Evolutionary conservation across 2,113 vertebrate species (phyloP), one percentile per base, ranked within the genome.

Genomic region (Tupaia tana): DNA sequence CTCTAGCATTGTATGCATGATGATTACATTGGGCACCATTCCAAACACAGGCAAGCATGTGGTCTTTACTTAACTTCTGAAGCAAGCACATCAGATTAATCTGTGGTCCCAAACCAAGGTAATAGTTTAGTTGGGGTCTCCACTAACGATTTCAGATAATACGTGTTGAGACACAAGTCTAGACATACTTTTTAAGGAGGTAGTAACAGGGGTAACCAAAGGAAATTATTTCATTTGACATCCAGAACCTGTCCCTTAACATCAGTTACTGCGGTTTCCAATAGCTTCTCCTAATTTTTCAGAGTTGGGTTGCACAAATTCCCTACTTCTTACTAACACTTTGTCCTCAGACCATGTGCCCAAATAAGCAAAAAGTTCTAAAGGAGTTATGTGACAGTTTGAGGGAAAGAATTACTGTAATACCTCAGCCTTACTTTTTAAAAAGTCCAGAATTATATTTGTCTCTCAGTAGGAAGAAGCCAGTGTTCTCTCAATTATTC

Each of bases 151-250:
- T 94, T 83, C 64, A 54, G 79, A 84, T 75, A 20, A 81, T 1
- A 3, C 75, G 81, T 67, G 43, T 66, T 34, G 69, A 8, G 27
- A 92, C 9, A 58, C 58, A 85, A 43, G 74, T 74, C 56, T n/a
- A 64, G 43, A 80, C 29, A 22, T n/a, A 71, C 22, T 77, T 92
- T 89, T 66, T 64, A 11, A 64, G 34, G 71, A 87, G 77, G 52
- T 24, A 58, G 78, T 77, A 14, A 4, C 43, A 52, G 24, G 16
- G 3, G 27, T 22, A 15, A 89, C 61, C 88, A 80, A 64, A 73
- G 71, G 74, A 92, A 94, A 93, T 85, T 18, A 81, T 84, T 85
- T 70, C 31, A 92, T 66, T 69, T 64, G 78, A 75, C 29, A 8
- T 66, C 66, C 66, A 83, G 77, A 88, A 84, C 14, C 70, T 54